Base-by-base conservation (phyloP, 2,113 vertebrate genomes). In the Octodon degus region DNA sequence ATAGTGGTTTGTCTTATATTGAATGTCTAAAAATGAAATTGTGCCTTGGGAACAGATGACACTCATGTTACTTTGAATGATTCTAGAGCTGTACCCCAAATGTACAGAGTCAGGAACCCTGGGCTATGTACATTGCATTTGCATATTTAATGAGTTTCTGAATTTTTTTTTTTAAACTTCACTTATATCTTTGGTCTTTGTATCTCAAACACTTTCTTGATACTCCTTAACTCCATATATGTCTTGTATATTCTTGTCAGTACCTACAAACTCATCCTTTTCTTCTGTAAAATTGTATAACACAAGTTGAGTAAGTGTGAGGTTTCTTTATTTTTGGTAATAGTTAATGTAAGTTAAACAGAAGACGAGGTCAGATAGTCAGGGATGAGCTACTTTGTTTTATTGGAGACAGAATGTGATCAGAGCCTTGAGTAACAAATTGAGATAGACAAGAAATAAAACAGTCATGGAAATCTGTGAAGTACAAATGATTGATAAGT, bases 111-210 rank as follows among this genome's bases (percentile, higher is more conserved):
- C 83, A 88, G n/a, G 1, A 72, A 37, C 30, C 58, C 27, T 9
- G 7, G 2, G 20, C 4, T 43, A 40, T 50, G 0, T 93, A 17
- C 37, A 0, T 76, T 5, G 3, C 3, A 79, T 81, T 19, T 74
- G 17, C 8, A 72, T 91, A 89, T 89, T 93, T 80, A 91, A 24
- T 13, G 87, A 68, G 43, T 86, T 89, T 92, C 25, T 77, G 68
- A 77, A 62, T 27, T 63, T 72, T 55, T 90, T 63, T 63, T 90
- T 43, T 47, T 24, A 43, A 43, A 24, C 24, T 72, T 88, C 68
- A 58, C 7, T 82, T 86, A 50, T 30, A 37, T 9, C 50, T 4
- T 84, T 90, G 77, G 16, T 16, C 13, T 70, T 27, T 87, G 76
- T 55, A 83, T 63, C 3, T 1, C 3, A 67, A n/a, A 95, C 24